phyloP scores from a whole-genome alignment of 2,113 vertebrate species.

The Leucoraja erinaceus region DNA sequence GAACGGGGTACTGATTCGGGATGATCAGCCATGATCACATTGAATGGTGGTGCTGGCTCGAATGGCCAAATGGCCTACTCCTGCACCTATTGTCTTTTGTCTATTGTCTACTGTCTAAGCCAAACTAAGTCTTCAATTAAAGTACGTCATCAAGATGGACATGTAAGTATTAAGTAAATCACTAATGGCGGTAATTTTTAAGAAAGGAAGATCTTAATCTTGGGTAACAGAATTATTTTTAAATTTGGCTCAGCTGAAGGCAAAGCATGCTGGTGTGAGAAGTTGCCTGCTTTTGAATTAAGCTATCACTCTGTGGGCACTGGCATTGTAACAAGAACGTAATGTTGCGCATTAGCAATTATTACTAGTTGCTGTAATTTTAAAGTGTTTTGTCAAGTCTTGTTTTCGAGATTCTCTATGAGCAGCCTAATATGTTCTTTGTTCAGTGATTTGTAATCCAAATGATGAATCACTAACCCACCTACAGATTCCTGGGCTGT shows the following conservation, averaged over 20 bases:
- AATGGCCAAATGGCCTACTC: no score
- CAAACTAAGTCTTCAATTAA: neutral
- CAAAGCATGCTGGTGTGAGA: no score
- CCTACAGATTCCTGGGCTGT: conserved; percentile 20
- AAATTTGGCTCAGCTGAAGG: neutral
- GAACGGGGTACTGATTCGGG: no score
- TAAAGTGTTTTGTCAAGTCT: neutral
- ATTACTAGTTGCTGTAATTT: neutral
- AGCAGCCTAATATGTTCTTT: neutral
- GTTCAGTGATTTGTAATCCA: neutral
- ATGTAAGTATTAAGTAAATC: neutral
- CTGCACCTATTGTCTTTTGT: no score
- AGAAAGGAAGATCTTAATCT: neutral
- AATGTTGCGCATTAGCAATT: neutral
- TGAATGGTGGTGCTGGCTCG: no score
- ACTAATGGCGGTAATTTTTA: no score
- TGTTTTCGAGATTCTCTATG: neutral
- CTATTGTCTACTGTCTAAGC: no score
- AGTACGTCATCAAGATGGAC: no score
- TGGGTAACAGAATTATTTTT: neutral
- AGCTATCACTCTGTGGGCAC: neutral
- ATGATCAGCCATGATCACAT: no score
- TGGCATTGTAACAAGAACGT: neutral
- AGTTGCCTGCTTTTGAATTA: neutral
- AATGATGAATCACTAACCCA: conserved; percentile 15